Base-by-base conservation (phyloP, 2,888 invertebrate genomes). In the Cheilosia urbana region DNA sequence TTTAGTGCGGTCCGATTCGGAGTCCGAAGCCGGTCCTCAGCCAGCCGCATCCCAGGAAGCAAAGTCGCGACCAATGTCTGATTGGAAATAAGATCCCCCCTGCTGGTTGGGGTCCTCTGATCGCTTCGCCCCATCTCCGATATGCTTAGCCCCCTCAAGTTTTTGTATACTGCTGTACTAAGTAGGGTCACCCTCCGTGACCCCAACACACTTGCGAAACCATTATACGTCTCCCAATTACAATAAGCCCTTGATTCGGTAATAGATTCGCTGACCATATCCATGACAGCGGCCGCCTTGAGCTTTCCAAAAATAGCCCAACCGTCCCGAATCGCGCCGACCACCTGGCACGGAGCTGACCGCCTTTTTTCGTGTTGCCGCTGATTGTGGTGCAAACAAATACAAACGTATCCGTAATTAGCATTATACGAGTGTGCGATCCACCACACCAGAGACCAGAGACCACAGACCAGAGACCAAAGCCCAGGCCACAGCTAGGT, bases 61-160 rank as follows among this genome's bases (percentile, higher is more conserved):
- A 45, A 68, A 66, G 83, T 78, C 71, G n/a, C 37, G n/a, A 63
- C 53, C 27, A 24, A 45, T 49, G 66, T 68, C 57, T 69, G 60
- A 84, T 79, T 79, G 65, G 53, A 75, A 68, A 68, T 42, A 17
- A 77, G 71, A 72, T 77, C 72, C 45, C 42, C 53, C 60, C 57
- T 63, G 40, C 53, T 47, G 69, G 30, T 30, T 58, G 37, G 47
- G 27, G 47, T 21, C 51, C 19, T 4, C 13, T 27, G n/a, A 19
- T 24, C 55, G 24, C 24, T 19, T 51, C 24, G 21, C 21, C 49
- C 34, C 65, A 53, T 21, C 45, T 15, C 19, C 13, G 2, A 34
- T 15, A 27, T n/a, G 57, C 30, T 17, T 17, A 11, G 21, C 21
- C 7, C 65, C 71, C 53, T 82, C 65, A 71, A 72, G 58, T 65